A percentile compares a stretch with the other conserved stretches of the same genome.
Evolutionary conservation across 2,113 vertebrate genomes (phyloP).

Genomic region (Fregetta grallaria): DNA sequence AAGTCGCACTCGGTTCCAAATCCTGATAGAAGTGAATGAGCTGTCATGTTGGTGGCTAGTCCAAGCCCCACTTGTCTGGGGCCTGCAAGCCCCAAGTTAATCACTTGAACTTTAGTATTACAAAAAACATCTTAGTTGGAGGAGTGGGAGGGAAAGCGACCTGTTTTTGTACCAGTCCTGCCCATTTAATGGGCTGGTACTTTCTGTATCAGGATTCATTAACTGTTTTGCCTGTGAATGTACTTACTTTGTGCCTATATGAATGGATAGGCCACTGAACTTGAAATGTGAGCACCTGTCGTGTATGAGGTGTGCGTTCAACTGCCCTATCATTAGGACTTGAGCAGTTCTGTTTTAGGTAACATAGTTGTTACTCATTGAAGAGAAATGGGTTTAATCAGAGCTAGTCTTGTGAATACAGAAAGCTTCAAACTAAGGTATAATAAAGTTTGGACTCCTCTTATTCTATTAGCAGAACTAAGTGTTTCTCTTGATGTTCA

Average conservation of each 20-base stretch:
- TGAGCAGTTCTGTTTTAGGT: not conserved
- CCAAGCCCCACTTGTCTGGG: not conserved
- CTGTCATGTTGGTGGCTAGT: not conserved
- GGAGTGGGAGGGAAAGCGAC: not conserved
- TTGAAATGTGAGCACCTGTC: not conserved
- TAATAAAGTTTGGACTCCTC: not conserved
- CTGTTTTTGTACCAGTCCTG: not conserved
- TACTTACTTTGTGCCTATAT: not conserved
- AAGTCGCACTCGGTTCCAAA: not conserved
- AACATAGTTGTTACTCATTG: not conserved
- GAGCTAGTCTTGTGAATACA: not conserved
- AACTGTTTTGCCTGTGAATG: not conserved
- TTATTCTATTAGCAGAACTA: not conserved
- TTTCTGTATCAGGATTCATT: not conserved
- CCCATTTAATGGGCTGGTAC: not conserved
- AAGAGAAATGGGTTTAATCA: not conserved
- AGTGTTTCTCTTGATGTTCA: not conserved
- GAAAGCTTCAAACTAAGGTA: not conserved
- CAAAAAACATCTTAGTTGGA: not conserved
- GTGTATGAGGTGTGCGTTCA: not conserved
- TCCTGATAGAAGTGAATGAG: not conserved
- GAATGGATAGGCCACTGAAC: not conserved
- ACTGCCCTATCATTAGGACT: not conserved
- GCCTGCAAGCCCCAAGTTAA: not conserved
- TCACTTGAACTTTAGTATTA: constrained; percentile 54